These are phyloP conservation scores for Mactra quadrangularis DNA, from an alignment of 1,140 invertebrate genomes.

Conservation along the genomic window DNA sequence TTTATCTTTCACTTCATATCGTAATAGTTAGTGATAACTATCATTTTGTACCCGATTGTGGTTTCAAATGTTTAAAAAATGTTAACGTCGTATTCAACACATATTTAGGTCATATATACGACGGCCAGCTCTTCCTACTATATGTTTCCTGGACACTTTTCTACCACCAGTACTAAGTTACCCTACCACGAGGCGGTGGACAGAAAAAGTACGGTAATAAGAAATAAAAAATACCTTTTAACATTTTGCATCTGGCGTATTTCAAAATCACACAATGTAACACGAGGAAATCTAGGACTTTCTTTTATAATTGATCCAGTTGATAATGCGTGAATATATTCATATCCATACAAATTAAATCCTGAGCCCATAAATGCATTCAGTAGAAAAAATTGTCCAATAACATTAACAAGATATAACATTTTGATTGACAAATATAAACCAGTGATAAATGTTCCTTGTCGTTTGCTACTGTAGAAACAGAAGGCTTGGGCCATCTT, in stretches of 20 bases:
- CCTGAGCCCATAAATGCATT: constrained; percentile 76
- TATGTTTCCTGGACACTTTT: too few relatives aligned
- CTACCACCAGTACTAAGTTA: too few relatives aligned
- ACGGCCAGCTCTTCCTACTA: too few relatives aligned
- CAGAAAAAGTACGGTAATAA: too few relatives aligned
- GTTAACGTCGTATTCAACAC: too few relatives aligned
- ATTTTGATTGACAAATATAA: constrained; percentile 82
- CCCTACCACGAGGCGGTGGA: too few relatives aligned
- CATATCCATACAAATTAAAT: constrained; percentile 82
- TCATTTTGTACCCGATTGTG: too few relatives aligned
- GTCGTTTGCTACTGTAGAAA: constrained; percentile 82
- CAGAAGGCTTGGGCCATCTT: constrained; percentile 67
- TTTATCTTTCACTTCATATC: too few relatives aligned
- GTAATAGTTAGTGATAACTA: too few relatives aligned
- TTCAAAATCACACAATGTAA: constrained; percentile 85
- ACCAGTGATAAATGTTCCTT: constrained; percentile 84
- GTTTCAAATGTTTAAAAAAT: too few relatives aligned
- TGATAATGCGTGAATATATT: constrained; percentile 81
- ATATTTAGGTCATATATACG: too few relatives aligned
- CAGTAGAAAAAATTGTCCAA: constrained; percentile 79
- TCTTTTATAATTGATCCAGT: constrained; percentile 81
- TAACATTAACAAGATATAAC: constrained; percentile 75
- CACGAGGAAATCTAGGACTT: constrained; percentile 83
- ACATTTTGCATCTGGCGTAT: constrained; percentile 83
- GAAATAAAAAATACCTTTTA: constrained; percentile 69